A percentile compares a stretch with the other conserved stretches of the same genome.
These are phyloP conservation scores for Rhipidura dahli DNA, from an alignment of 2,113 vertebrate species.

Conservation along the genomic window DNA sequence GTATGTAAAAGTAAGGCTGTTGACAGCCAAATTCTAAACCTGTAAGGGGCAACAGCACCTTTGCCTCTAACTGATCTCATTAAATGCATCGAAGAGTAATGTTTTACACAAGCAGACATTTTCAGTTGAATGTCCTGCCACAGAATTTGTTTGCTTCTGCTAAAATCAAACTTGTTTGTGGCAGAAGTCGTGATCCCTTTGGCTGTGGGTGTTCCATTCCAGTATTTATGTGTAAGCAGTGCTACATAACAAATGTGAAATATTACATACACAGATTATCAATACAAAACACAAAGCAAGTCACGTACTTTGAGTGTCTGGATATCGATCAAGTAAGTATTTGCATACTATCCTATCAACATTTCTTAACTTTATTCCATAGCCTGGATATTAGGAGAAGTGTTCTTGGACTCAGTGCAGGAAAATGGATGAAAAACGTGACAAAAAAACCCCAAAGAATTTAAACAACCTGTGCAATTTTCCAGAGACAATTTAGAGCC, in stretches of 20 bases:
- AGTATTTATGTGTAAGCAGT: not conserved
- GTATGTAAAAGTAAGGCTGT: not conserved
- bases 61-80: not conserved
- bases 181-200: not conserved
- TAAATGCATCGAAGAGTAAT: not conserved
- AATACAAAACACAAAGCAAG: not conserved
- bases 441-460: not conserved
- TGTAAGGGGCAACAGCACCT: not conserved
- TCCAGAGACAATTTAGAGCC: not conserved
- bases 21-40: not conserved
- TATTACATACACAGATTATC: not conserved
- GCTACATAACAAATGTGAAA: not conserved
- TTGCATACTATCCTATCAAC: not conserved
- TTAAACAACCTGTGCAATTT: not conserved
- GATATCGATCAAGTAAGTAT: not conserved
- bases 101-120: not conserved
- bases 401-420: not conserved
- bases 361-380: not conserved
- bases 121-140: not conserved
- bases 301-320: not conserved
- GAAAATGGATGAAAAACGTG: not conserved
- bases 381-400: not conserved
- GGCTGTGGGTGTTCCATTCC: not conserved
- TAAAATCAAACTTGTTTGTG: not conserved
- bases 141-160: not conserved